Evolutionary conservation across 2,888 invertebrate species (phyloP).

Genomic region (Drosophila quinaria): DNA sequence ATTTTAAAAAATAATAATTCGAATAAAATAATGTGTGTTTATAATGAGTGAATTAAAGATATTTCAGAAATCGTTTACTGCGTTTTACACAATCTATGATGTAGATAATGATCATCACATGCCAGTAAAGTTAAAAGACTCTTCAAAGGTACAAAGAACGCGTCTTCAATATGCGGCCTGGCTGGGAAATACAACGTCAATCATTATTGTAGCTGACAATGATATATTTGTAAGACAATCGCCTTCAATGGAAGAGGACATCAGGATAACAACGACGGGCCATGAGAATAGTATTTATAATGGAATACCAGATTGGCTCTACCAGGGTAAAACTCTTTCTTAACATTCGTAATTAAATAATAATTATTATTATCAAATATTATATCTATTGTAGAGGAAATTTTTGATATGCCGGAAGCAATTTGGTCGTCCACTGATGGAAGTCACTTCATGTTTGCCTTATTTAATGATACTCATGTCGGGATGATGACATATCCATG

Average conservation of each 20-base stretch:
- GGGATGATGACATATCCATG: constrained; percentile 93
- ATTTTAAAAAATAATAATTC: neutral
- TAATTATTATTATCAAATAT: neutral
- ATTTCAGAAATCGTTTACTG: constrained; percentile 94
- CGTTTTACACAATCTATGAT: constrained; percentile 96
- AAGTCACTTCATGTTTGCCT: constrained; percentile 92
- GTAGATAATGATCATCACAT: constrained; percentile 96
- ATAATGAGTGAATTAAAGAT: constrained; percentile 87
- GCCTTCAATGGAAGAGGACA: constrained; percentile 89
- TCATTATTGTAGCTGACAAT: constrained; percentile 94
- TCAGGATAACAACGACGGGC: constrained; percentile 91
- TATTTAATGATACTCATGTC: constrained; percentile 93
- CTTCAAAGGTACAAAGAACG: constrained; percentile 89
- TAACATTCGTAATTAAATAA: neutral
- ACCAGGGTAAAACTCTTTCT: constrained; percentile 90
- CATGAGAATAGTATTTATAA: constrained; percentile 94
- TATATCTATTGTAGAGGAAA: constrained; percentile 90
- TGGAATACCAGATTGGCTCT: constrained; percentile 98
- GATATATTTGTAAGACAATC: constrained; percentile 94
- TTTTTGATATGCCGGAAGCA: constrained; percentile 92
- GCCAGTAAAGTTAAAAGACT: constrained; percentile 92
- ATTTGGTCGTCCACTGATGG: constrained; percentile 95
- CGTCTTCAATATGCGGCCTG: constrained; percentile 94
- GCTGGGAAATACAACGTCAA: constrained; percentile 92
- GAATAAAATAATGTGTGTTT: neutral